phyloP scores from a whole-genome alignment of 2,888 invertebrate genomes.

The Actias luna region DNA sequence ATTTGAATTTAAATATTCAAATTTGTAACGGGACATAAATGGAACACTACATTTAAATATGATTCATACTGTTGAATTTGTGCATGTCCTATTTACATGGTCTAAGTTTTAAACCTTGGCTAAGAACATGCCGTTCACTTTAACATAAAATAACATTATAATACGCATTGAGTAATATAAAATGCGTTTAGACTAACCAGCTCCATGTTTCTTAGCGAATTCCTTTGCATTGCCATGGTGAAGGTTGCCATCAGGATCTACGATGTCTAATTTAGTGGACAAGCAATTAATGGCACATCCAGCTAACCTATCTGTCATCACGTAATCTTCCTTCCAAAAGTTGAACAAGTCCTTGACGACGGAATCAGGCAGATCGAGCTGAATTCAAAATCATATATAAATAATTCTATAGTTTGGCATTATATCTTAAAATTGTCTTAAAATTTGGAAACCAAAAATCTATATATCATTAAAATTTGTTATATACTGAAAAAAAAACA shows the following conservation, averaged over 20 bases:
- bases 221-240: constrained; percentile 64
- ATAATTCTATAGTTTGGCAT: too few relatives aligned
- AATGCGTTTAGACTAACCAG: constrained; percentile 43
- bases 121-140: too few relatives aligned
- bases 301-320: constrained; percentile 39
- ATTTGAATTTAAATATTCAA: not conserved
- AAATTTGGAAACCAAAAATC: too few relatives aligned
- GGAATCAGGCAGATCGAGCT: constrained; percentile 48
- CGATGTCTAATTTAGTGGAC: constrained; percentile 54
- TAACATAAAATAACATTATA: too few relatives aligned
- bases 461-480: too few relatives aligned
- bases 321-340: constrained; percentile 56
- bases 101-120: too few relatives aligned
- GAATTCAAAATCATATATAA: constrained; percentile 4
- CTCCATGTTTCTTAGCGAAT: constrained; percentile 53
- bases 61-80: too few relatives aligned
- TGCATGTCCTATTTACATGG: too few relatives aligned
- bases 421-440: too few relatives aligned
- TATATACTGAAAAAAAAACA: too few relatives aligned
- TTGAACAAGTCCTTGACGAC: constrained; percentile 47
- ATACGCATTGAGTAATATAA: too few relatives aligned
- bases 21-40: not conserved
- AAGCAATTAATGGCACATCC: constrained; percentile 65
- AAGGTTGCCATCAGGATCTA: constrained; percentile 53
- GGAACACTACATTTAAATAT: too few relatives aligned